Base-by-base conservation (phyloP, 1,140 invertebrate species). In the Pachypsylla venusta region DNA sequence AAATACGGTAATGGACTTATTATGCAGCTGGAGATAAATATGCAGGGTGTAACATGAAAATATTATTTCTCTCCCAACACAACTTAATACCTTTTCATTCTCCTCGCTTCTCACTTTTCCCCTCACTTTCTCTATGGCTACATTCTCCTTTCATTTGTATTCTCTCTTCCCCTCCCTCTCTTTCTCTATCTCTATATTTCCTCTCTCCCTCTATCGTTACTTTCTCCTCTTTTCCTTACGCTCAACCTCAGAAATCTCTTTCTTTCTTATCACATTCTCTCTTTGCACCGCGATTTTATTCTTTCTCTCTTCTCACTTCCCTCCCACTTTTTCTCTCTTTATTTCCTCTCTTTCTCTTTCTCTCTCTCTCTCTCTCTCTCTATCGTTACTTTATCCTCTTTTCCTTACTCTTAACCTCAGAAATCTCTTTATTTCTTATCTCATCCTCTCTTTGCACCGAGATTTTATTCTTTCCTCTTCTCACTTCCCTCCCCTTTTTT, bases 221-320 rank as follows among this genome's bases (percentile, higher is more conserved):
- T n/a, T 35, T 16, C 16, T 35, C 16, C 1, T 35, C 56, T 40
- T 54, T 60, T 27, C 56, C 56, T 58, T 28, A 40, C 59, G 56
- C 54, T 30, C 28, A 57, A 20, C 28, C 25, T 57, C 56, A n/a
- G n/a, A n/a, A n/a, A n/a, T 30, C 25, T 57, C 56, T 53, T 30
- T 30, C 19, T 57, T 16, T 48, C 24, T 40, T 22, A 57, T 54
- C 24, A 20, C 19, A 20, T 60, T 27, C 35, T 30, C 1, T 19
- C 48, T 54, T 40, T 3, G 16, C 3, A 26, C 56, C 16, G 2
- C 27, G 20, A 16, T n/a, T 57, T 30, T 14, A 25, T 30, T 24
- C 16, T 19, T 39, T 30, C n/a, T 53, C 16, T n/a, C 16, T 26
- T 19, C 2, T 4, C 19, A 25, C 14, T 16, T 30, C 28, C 19